Conservation (phyloP, 2,888 invertebrate genomes). For the Brachypalpus laphriformis region DNA sequence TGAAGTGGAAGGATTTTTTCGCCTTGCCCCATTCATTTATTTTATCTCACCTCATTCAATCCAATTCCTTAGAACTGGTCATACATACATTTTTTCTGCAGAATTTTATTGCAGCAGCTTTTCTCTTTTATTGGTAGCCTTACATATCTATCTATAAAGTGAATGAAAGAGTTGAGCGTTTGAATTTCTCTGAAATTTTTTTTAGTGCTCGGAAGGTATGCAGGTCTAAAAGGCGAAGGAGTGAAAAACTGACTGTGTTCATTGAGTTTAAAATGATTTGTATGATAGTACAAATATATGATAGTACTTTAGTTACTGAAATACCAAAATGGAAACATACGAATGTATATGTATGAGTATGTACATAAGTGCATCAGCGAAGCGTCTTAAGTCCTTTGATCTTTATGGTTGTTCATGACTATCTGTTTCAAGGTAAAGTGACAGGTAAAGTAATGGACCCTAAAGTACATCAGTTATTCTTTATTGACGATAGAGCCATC, state of each 20-base stretch:
- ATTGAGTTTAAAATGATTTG: background rate
- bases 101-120: background rate
- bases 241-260: background rate
- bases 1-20: constrained; percentile 32
- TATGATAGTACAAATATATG: too few relatives aligned
- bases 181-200: background rate
- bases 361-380: too few relatives aligned
- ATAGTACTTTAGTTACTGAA: too few relatives aligned
- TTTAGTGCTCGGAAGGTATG: background rate
- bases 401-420: too few relatives aligned
- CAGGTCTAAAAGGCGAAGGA: background rate
- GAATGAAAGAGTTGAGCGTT: background rate
- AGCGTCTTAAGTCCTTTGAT: too few relatives aligned
- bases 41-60: constrained; percentile 58
- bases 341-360: too few relatives aligned
- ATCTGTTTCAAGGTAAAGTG: too few relatives aligned
- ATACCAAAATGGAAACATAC: too few relatives aligned
- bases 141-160: background rate
- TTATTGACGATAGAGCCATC: too few relatives aligned
- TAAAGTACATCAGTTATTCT: too few relatives aligned
- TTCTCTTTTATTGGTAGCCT: background rate
- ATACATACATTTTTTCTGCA: background rate
- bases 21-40: constrained; percentile 36
- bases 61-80: constrained; percentile 43
- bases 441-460: too few relatives aligned